phyloP scores from a whole-genome alignment of 2,113 vertebrate species.

The Tyto alba region DNA sequence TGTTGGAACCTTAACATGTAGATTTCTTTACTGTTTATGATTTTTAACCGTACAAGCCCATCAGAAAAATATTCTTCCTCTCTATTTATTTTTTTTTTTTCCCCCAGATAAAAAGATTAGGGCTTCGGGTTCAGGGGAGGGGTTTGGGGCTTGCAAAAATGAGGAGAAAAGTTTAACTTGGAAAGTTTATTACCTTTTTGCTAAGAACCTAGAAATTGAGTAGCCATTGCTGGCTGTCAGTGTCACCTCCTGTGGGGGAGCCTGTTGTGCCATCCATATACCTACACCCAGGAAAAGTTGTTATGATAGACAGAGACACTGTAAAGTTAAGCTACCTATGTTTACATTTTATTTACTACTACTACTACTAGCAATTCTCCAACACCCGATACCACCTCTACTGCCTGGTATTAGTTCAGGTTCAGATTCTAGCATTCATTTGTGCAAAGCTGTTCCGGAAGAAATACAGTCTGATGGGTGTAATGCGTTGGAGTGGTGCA shows the following conservation, averaged over 20 bases:
- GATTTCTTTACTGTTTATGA: constrained; percentile 41
- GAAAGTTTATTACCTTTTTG: not conserved
- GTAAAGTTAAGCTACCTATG: not conserved
- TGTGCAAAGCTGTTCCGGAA: not conserved
- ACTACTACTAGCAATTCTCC: not conserved
- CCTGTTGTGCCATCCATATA: not conserved
- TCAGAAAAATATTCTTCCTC: constrained; percentile 14
- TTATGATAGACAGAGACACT: not conserved
- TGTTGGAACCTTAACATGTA: constrained; percentile 33
- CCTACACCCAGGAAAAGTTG: not conserved
- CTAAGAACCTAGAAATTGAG: not conserved
- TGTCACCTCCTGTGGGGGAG: not conserved
- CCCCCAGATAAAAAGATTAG: not conserved
- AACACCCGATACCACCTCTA: not conserved
- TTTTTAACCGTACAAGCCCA: not conserved
- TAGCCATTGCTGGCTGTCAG: not conserved
- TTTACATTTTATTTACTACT: not conserved
- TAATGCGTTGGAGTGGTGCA: rapidly evolving
- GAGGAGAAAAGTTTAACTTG: not conserved
- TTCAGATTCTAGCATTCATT: not conserved
- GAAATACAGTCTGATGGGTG: rapidly evolving
- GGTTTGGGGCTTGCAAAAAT: not conserved
- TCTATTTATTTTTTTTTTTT: not conserved
- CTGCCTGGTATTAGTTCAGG: not conserved
- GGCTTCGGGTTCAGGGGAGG: not conserved